phyloP scores from a whole-genome alignment of 2,888 invertebrate genomes.

The Leptura quadrifasciata region DNA sequence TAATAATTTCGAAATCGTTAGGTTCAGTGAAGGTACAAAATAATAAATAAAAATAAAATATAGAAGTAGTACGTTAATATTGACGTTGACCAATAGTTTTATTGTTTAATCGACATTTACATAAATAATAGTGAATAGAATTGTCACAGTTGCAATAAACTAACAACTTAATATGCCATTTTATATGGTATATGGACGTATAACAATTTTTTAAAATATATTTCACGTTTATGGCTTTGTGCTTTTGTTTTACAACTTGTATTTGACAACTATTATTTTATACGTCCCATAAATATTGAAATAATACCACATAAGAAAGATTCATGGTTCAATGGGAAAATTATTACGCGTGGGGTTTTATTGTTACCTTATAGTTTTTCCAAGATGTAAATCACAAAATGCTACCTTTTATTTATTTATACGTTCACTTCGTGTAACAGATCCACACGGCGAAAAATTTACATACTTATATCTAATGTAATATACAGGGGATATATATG shows the following conservation, averaged over 20 bases:
- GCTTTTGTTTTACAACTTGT: slow-evolving; percentile 51
- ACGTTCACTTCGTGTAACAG: background rate
- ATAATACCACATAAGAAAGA: slow-evolving; percentile 59
- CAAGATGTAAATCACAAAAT: slow-evolving; percentile 53
- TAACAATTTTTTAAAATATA: slow-evolving; percentile 39
- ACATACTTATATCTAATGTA: background rate
- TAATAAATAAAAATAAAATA: slow-evolving; percentile 13
- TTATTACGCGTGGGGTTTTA: slow-evolving; percentile 62
- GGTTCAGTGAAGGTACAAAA: slow-evolving; percentile 18
- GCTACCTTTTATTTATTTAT: background rate
- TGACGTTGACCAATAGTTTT: slow-evolving; percentile 36
- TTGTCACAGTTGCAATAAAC: slow-evolving; percentile 43
- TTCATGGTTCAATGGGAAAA: slow-evolving; percentile 58
- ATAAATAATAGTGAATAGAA: slow-evolving; percentile 30
- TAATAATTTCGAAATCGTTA: slow-evolving; percentile 32
- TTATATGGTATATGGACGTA: slow-evolving; percentile 34
- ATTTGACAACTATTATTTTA: slow-evolving; percentile 60
- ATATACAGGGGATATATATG: background rate
- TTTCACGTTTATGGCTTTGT: slow-evolving; percentile 49
- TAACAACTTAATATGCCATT: slow-evolving; percentile 43
- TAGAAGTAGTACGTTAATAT: slow-evolving; percentile 11
- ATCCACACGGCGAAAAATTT: background rate
- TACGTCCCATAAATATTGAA: slow-evolving; percentile 60
- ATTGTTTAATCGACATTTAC: slow-evolving; percentile 34
- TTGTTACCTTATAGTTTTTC: slow-evolving; percentile 59